A percentile compares a stretch with the other conserved stretches of the same genome.
These are phyloP conservation scores for western clawed frog (Xenopus tropicalis) DNA, from an alignment of 2,113 vertebrate genomes.

Conservation along the genomic window DNA sequence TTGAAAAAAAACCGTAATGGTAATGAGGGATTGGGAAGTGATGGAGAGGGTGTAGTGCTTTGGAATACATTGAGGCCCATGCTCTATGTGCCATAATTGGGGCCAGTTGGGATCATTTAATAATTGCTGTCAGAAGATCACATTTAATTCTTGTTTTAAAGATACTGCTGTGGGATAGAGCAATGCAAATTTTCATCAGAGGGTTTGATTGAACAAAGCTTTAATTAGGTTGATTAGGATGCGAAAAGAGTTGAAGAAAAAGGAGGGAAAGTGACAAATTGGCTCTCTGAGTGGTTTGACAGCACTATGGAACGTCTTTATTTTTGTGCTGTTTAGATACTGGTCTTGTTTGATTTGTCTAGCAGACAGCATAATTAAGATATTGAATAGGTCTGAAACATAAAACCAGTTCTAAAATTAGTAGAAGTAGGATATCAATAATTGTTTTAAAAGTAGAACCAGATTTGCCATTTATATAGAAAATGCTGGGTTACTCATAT, in stretches of 20 bases:
- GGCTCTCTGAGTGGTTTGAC: constrained; percentile 57
- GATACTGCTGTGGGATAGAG: constrained; percentile 93
- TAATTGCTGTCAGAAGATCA: constrained; percentile 99
- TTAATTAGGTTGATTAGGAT: constrained; percentile 99
- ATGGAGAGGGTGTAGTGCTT: constrained; percentile 56
- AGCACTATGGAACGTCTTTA: constrained; percentile 56
- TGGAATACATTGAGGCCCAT: constrained; percentile 74
- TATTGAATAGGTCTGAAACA: constrained; percentile 18
- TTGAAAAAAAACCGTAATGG: constrained; percentile 61
- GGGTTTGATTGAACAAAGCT: constrained; percentile 96
- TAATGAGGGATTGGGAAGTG: constrained; percentile 59
- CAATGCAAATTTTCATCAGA: constrained; percentile 98
- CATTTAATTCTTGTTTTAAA: constrained; percentile 98
- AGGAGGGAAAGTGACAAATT: constrained; percentile 73
- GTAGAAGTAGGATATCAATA: too few species aligned
- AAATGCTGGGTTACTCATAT: too few species aligned
- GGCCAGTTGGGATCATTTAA: constrained; percentile 98
- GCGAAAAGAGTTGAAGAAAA: constrained; percentile 78
- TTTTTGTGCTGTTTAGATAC: constrained; percentile 44
- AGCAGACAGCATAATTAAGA: constrained; percentile 26
- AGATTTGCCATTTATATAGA: too few species aligned
- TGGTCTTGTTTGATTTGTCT: constrained; percentile 10
- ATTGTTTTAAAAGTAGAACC: too few species aligned
- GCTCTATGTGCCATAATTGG: constrained; percentile 92
- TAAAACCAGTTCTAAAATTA: too few species aligned